These are phyloP conservation scores for Periophthalmus modestus DNA, from an alignment of 2,113 vertebrate genomes.

Conservation along the genomic window DNA sequence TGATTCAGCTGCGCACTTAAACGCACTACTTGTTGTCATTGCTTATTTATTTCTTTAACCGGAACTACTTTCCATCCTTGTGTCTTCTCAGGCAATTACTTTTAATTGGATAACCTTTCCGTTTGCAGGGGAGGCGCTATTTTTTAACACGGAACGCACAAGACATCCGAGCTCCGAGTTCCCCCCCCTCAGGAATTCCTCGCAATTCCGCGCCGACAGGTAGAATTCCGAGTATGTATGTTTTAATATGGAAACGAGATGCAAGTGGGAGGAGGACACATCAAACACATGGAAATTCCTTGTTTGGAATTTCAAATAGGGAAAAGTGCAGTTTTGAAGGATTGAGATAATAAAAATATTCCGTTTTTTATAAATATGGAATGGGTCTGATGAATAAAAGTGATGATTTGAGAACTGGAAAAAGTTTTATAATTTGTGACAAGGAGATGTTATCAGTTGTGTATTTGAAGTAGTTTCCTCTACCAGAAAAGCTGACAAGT, in stretches of 20 bases:
- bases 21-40: constrained; percentile 46
- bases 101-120: constrained; percentile 75
- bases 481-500: constrained; percentile 1
- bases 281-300: constrained; percentile 67
- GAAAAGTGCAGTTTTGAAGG: constrained; percentile 42
- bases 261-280: constrained; percentile 53
- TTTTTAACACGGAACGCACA: constrained; percentile 59
- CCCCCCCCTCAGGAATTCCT: constrained; percentile 45
- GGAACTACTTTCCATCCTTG: constrained; percentile 33
- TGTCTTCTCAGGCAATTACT: constrained; percentile 64
- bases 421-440: constrained; percentile 15
- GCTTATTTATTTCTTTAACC: constrained; percentile 55
- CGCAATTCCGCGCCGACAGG: constrained; percentile 38
- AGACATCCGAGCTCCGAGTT: constrained; percentile 40
- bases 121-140: constrained; percentile 56
- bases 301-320: constrained; percentile 52
- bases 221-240: constrained; percentile 30
- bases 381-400: constrained; percentile 22
- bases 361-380: constrained; percentile 27
- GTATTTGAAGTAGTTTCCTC: constrained; percentile 1
- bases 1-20: constrained; percentile 50
- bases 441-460: constrained; percentile 15
- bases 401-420: constrained; percentile 2
- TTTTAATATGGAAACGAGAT: constrained; percentile 62
- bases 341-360: constrained; percentile 33